Evolutionary conservation across 1,140 invertebrate genomes (phyloP).

Genomic region (Cylas formicarius): DNA sequence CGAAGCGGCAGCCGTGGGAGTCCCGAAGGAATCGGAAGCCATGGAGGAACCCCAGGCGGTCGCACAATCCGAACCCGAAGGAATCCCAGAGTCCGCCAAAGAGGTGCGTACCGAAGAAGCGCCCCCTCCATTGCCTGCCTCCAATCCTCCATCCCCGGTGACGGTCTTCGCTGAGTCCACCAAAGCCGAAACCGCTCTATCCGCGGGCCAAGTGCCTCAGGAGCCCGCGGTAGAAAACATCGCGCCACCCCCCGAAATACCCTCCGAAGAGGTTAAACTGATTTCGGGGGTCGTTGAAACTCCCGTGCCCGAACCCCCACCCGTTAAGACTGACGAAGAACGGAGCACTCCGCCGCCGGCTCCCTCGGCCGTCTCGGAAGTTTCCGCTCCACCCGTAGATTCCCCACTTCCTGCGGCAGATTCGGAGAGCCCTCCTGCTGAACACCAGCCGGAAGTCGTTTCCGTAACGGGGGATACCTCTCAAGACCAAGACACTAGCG

Average conservation of each 20-base stretch:
- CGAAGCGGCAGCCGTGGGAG: slow-evolving; percentile 15
- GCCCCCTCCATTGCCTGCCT: slow-evolving; percentile 41
- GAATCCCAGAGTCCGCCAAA: slow-evolving; percentile 31
- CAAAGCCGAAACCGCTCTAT: slow-evolving; percentile 31
- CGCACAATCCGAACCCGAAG: background rate
- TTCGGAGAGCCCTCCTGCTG: slow-evolving; percentile 6
- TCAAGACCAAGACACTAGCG: background rate
- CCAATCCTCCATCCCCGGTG: slow-evolving; percentile 40
- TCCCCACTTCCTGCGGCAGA: background rate
- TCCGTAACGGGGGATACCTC: slow-evolving; percentile 10
- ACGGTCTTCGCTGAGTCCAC: slow-evolving; percentile 41
- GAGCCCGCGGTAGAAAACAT: slow-evolving; percentile 1
- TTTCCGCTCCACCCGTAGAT: slow-evolving; percentile 2
- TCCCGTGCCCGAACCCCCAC: slow-evolving; percentile 8
- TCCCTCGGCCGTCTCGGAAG: slow-evolving; percentile 8
- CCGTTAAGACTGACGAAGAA: slow-evolving; percentile 12
- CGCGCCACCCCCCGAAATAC: slow-evolving; percentile 2
- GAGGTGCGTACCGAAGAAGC: slow-evolving; percentile 43
- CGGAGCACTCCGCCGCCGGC: slow-evolving; percentile 18
- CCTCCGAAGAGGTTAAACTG: slow-evolving; percentile 3
- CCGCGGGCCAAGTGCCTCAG: slow-evolving; percentile 17
- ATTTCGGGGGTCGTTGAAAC: slow-evolving; percentile 11
- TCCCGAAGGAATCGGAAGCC: background rate
- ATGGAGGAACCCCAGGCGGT: background rate
- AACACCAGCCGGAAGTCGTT: background rate